These are phyloP conservation scores for Hexactinellida sp. DNA, from an alignment of 37 sponge, comb jelly and placozoan species.

Conservation along the genomic window DNA sequence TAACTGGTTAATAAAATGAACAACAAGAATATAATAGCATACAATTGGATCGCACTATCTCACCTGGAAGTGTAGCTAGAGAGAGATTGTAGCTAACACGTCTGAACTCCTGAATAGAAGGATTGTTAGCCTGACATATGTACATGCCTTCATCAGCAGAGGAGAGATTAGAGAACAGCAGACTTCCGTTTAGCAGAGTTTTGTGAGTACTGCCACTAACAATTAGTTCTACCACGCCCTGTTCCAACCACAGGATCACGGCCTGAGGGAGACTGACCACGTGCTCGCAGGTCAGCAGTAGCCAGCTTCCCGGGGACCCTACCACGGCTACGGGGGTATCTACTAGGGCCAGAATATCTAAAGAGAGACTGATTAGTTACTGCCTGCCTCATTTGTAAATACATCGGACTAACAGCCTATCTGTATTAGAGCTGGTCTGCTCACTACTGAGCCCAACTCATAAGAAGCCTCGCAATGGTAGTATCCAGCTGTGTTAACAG, in stretches of 20 bases:
- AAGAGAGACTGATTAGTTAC: background rate
- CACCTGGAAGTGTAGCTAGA: background rate
- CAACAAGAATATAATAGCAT: no score
- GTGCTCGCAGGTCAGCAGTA: background rate
- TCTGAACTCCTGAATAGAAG: background rate
- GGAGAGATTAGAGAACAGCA: conserved; percentile 1
- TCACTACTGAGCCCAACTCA: background rate
- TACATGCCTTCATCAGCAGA: background rate
- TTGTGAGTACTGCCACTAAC: background rate
- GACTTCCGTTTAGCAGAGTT: background rate
- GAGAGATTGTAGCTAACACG: background rate
- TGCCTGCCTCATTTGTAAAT: background rate
- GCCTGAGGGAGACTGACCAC: background rate
- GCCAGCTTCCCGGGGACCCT: background rate
- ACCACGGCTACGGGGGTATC: background rate
- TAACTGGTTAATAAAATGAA: background rate
- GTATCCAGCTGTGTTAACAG: background rate
- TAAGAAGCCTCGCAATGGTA: background rate
- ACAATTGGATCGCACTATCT: no score
- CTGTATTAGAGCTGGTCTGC: background rate
- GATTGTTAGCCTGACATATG: background rate
- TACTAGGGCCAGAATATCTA: background rate
- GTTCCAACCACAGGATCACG: background rate
- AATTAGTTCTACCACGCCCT: background rate
- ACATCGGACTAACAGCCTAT: background rate